Evolutionary conservation across 2,113 vertebrate species (phyloP).

Genomic region (Mellivora capensis): DNA sequence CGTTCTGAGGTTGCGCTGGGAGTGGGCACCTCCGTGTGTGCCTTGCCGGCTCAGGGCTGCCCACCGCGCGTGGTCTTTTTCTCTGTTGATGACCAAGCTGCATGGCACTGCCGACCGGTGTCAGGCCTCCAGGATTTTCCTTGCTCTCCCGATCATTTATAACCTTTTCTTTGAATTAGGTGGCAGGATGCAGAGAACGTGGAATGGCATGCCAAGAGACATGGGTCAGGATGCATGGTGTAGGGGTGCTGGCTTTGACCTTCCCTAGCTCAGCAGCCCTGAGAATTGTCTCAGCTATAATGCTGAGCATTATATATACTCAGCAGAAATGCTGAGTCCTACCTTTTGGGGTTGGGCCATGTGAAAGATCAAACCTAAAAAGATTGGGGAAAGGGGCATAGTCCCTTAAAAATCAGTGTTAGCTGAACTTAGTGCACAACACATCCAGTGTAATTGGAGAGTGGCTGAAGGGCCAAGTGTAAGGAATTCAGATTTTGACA

Average conservation of each 20-base stretch:
- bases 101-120: not conserved
- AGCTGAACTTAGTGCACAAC: not conserved
- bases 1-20: fast-evolving
- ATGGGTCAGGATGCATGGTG: not conserved
- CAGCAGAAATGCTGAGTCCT: not conserved
- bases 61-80: fast-evolving
- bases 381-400: not conserved
- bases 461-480: not conserved
- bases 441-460: not conserved
- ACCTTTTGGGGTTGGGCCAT: not conserved
- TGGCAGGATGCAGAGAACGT: not conserved
- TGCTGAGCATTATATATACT: too few species aligned
- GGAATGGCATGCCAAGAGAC: not conserved
- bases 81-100: not conserved
- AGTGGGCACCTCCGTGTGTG: not conserved
- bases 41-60: too few species aligned
- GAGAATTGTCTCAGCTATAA: not conserved
- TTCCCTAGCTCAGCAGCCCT: not conserved
- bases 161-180: not conserved
- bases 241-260: not conserved
- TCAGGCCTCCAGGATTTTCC: not conserved
- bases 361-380: not conserved
- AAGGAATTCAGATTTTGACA: not conserved
- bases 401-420: not conserved
- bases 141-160: not conserved